Evolutionary conservation across 2,888 invertebrate genomes (phyloP).

Genomic region (Drosophila sordidula): DNA sequence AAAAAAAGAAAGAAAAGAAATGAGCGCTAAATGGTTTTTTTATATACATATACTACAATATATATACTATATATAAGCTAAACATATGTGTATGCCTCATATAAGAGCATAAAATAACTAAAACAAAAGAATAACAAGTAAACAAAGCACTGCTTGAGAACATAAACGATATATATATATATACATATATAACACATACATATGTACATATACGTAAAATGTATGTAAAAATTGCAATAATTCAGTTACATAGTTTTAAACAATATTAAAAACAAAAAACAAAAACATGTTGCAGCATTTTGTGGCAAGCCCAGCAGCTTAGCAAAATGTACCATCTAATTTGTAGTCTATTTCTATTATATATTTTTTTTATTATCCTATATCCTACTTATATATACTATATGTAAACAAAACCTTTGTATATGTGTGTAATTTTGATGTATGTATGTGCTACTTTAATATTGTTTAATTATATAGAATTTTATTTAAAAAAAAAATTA

Average conservation of each 20-base stretch:
- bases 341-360: conserved; percentile 41
- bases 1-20: conserved; percentile 11
- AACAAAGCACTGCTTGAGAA: conserved; percentile 38
- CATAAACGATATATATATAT: conserved; percentile 8
- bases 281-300: conserved; percentile 13
- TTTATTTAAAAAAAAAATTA: conserved; percentile 64
- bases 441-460: conserved; percentile 74
- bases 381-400: conserved; percentile 27
- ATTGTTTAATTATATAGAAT: conserved; percentile 72
- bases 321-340: conserved; percentile 33
- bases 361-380: conserved; percentile 40
- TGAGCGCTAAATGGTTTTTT: conserved; percentile 61
- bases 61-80: conserved; percentile 36
- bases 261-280: conserved; percentile 5
- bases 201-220: conserved; percentile 46
- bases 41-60: conserved; percentile 42
- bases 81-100: conserved; percentile 14
- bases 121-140: conserved; percentile 4
- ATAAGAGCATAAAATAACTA: conserved; percentile 27
- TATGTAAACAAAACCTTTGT: conserved; percentile 48
- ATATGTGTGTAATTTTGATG: conserved; percentile 69
- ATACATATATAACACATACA: conserved; percentile 26
- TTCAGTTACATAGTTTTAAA: conserved; percentile 65
- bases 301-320: conserved; percentile 4
- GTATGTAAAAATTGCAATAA: conserved; percentile 53